Evolutionary conservation across 2,797 vertebrate genomes (phyloP), one percentile per base, ranked within the genome.

Genomic region (Myotis vivesi): DNA sequence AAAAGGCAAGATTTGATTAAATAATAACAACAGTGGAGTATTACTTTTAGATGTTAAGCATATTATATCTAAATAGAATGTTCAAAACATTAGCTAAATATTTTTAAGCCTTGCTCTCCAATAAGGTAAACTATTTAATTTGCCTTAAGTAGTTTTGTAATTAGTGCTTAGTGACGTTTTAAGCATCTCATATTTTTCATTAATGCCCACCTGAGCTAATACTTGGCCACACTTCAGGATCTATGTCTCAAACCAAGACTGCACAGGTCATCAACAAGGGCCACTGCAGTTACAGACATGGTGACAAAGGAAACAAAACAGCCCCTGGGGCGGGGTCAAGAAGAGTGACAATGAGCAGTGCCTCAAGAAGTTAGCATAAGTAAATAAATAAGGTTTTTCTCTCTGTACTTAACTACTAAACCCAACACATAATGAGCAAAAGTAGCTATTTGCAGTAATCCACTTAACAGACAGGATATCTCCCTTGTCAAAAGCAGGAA

Each of bases 401-500:
- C 33, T 76, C 20, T 36, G 46, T 92, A 73, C 41, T 22, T 44
- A 81, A 72, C 75, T 46, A 68, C 13, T 44, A 36, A 77, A 79
- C 62, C 62, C 73, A 85, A 69, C 81, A 85, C 33, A 62, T 17
- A 81, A 73, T 19, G 30, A 84, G 81, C 66, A 81, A 85, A 83
- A 25, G 28, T 19, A 33, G 80, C 87, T 90, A 80, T 71, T 85
- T 85, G 72, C 57, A 77, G 80, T 88, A 69, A 97, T 88, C 85
- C 3, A 19, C 89, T 88, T 82, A 90, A 68, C 89, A 90, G 93
- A 92, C 89, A 94, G 93, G 92, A 85, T 93, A 81, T 86, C 73
- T 94, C 87, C 64, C 92, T 87, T 55, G 92, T 97, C 94, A 83
- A 95, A 90, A 93, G 92, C 92, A 95, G 93, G 96, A 96, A 96